Base-by-base conservation (phyloP, 1,140 invertebrate species). In the Cherax quadricarinatus region DNA sequence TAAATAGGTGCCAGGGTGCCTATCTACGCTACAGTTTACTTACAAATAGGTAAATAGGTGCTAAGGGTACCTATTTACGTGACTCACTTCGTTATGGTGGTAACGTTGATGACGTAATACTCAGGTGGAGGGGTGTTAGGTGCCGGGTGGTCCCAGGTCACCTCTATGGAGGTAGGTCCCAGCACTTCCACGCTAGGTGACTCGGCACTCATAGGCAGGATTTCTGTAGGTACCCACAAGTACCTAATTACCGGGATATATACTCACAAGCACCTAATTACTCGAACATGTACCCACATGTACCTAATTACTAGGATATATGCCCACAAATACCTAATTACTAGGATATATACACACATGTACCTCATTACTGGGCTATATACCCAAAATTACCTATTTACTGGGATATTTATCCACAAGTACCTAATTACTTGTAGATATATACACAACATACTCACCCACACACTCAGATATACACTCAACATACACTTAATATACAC, bases 21-120 rank as follows among this genome's bases (percentile, higher is more conserved):
- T 41, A 41, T 41, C 30, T 41, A 41, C 30, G 30, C 30, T 41
- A 41, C 30, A 41, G 30, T 2, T 41, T 41, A 41, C 30, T 41
- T 41, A 41, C 30, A 41, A 41, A 41, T 41, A 41, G 30, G 30
- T 41, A 41, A 41, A 41, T 41, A 41, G 30, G 30, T 41, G 30
- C 30, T 41, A 41, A 41, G 30, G 2, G 30, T 41, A 41, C 30
- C 30, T 41, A 41, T 41, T 41, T 41, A 41, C 30, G 30, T 41
- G 14, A 21, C 92, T 79, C 75, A 97, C 6, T 95, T 96, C 73
- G 96, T 95, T 53, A 97, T 94, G 9, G 96, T 96, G 1, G 97
- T 97, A 6, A 98, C 95, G 94, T 98, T 98, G 3, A 98, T 96
- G 16, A 96, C 94, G 94, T 97, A 98, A 89, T 97, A 96, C 9